Percentiles rank a stretch among this genome's conserved stretches.
phyloP scores from a whole-genome alignment of 2,888 invertebrate genomes.

The Xanthia icteritia region DNA sequence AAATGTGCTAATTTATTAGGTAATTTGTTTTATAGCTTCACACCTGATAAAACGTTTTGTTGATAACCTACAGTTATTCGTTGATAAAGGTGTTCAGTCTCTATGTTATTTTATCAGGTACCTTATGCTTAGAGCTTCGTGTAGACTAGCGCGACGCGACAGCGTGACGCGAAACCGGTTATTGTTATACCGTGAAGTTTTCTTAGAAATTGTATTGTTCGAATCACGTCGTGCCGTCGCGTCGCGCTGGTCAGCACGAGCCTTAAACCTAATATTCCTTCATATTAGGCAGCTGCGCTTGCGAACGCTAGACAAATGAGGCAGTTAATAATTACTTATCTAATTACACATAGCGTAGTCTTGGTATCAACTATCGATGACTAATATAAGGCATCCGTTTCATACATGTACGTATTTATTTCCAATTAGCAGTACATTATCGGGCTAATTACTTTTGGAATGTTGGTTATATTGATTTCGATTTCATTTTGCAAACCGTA shows the following conservation, averaged over 20 bases:
- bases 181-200: too few relatives aligned
- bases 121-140: too few relatives aligned
- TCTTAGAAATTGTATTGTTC: too few relatives aligned
- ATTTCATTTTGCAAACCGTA: slow-evolving; percentile 37
- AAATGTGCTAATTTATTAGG: slow-evolving; percentile 34
- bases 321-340: slow-evolving; percentile 16
- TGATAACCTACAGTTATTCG: slow-evolving; percentile 2
- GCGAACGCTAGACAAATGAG: neutral
- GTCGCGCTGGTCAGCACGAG: too few relatives aligned
- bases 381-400: slow-evolving; percentile 35
- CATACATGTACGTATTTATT: slow-evolving; percentile 44
- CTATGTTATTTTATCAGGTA: slow-evolving; percentile 6
- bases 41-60: slow-evolving; percentile 17
- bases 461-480: slow-evolving; percentile 25
- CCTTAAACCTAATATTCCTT: neutral
- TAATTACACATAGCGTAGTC: slow-evolving; percentile 34
- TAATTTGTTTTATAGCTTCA: slow-evolving; percentile 32
- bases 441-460: slow-evolving; percentile 48
- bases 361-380: slow-evolving; percentile 26
- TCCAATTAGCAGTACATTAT: slow-evolving; percentile 57
- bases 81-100: neutral
- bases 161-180: too few relatives aligned
- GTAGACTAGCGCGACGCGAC: too few relatives aligned
- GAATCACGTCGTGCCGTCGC: too few relatives aligned
- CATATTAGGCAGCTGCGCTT: neutral